Evolutionary conservation across 2,113 vertebrate genomes (phyloP), one percentile per base, ranked within the genome.

Genomic region (Euleptes europaea): DNA sequence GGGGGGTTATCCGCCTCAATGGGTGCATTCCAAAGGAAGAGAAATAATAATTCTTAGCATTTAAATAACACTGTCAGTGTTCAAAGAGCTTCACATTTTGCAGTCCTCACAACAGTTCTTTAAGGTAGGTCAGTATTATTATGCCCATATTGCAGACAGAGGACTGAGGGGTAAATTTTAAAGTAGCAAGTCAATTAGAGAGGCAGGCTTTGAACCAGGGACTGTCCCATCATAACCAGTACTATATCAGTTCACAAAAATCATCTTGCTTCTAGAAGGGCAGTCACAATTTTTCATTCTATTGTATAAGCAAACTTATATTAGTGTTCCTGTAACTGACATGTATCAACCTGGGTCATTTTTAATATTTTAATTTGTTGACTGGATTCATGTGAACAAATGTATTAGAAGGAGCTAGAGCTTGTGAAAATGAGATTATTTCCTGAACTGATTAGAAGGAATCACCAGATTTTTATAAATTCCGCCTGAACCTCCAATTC

Each of bases 361-460:
- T 12, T 4, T 31, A 14, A 51, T 19, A 13, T 38, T 70, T 40
- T 80, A 21, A 60, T 33, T n/a, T 54, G 8, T 65, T 82, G 81
- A 85, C 67, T 19, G 1, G 33, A 40, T 44, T 54, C 73, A 26
- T 63, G 47, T 89, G 54, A 80, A 69, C 78, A 83, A 89, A 76
- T 63, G 12, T 87, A 70, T 35, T 85, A 14, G 26, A 84, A 86
- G 38, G 38, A 19, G 31, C 60, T 79, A 28, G 19, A 9, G 1
- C 63, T 80, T 69, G n/a, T 49, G 42, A 49, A 69, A 80, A 80
- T 47, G 78, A 38, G 12, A 15, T 60, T 3, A 63, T 4, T 65
- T 42, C 77, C 14, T 78, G 26, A 26, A 78, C 28, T 26, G 2
- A 28, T 42, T 26, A 42, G 14, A 49, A 14, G 19, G 12, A 14